Base-by-base conservation (phyloP, 2,888 invertebrate genomes). In the Lasioglossum oenotherae region DNA sequence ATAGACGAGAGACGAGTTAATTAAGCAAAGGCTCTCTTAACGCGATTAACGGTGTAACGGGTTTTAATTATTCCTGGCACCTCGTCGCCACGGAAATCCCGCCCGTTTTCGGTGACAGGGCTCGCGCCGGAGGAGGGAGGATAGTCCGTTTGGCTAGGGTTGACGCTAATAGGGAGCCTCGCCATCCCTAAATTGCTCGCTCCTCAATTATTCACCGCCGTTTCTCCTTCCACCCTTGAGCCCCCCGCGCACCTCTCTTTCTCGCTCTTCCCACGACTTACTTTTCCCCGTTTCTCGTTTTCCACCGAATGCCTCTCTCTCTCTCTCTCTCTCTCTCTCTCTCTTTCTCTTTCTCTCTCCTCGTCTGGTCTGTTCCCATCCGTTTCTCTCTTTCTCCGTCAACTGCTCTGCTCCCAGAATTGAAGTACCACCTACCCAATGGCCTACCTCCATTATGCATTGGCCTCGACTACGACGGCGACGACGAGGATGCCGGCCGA, bases 371-470 rank as follows among this genome's bases (percentile, higher is more conserved):
- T 16, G 16, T 16, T 64, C 16, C 6, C 64, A n/a, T 19, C n/a
- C 10, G 49, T 73, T 78, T 49, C 76, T 75, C 80, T 78, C 82
- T 60, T 72, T 73, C 76, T 75, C 81, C 35, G 72, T 82, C 75
- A 69, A 69, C 86, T 81, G 46, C 46, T 79, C 80, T 78, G 82
- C 85, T 81, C 64, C 85, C 81, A 83, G 87, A 90, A 90, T 90
- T 88, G 82, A 88, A 90, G 91, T 87, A 88, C 87, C 90, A 88
- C 80, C 90, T 90, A 86, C 84, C 84, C 91, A 83, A 86, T 86
- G 88, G 90, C 91, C 91, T 91, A 88, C 84, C 91, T 90, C 90
- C 79, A 90, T 91, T 91, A 91, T 91, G 90, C 90, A 91, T 86
- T 82, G 90, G 90, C 90, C 91, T 87, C 91, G 87, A 84, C 89